Evolutionary conservation across 2,888 invertebrate genomes (phyloP).

Genomic region (Nematopogon swammerdamellus): DNA sequence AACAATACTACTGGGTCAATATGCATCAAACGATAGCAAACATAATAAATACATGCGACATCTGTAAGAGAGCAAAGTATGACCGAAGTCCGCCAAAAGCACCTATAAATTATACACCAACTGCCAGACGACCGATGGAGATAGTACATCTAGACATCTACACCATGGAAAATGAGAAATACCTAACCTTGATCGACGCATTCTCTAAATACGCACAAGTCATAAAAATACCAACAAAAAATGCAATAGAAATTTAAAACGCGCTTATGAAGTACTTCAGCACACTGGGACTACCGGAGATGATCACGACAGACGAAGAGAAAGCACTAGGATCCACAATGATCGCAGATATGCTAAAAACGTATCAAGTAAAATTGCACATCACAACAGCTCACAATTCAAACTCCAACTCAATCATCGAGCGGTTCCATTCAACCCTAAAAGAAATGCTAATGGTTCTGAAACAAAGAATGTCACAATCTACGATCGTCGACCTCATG

Average conservation of each 20-base stretch:
- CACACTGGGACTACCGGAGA: background rate
- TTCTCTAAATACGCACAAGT: slow-evolving; percentile 7
- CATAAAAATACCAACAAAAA: background rate
- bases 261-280: background rate
- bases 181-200: slow-evolving; percentile 5
- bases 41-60: background rate
- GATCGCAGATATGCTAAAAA: background rate
- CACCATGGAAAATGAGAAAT: slow-evolving; percentile 7
- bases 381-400: background rate
- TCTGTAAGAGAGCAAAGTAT: background rate
- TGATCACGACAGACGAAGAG: background rate
- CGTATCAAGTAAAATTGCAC: background rate
- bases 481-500: background rate
- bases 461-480: background rate
- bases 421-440: background rate
- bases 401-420: background rate
- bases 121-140: slow-evolving; percentile 4
- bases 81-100: slow-evolving; percentile 3
- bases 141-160: slow-evolving; percentile 5
- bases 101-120: slow-evolving; percentile 5
- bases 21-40: background rate
- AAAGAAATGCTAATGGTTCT: background rate
- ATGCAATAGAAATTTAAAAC: background rate
- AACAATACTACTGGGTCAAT: background rate
- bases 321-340: background rate